Conservation (phyloP, 1,140 invertebrate genomes). For the Lordiphosa collinella region DNA sequence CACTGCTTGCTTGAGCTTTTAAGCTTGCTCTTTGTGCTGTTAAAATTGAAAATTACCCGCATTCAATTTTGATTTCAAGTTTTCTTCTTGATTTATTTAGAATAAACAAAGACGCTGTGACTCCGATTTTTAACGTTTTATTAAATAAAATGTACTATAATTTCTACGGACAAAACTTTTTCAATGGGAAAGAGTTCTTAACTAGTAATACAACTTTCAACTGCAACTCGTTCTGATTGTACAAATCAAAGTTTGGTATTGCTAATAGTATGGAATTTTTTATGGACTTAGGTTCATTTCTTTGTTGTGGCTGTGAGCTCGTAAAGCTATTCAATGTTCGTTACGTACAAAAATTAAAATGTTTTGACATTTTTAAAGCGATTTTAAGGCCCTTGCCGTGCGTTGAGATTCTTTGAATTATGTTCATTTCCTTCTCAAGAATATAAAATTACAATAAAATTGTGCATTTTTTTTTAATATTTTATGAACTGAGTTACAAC, state of each 20-base stretch:
- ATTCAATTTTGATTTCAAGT: neutral
- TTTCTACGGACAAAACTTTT: constrained; percentile 52
- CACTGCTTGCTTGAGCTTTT: neutral
- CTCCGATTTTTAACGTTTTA: constrained; percentile 42
- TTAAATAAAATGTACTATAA: constrained; percentile 56
- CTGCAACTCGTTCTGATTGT: constrained; percentile 13
- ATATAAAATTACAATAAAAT: constrained; percentile 58
- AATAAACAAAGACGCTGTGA: neutral
- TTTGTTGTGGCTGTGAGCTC: constrained; percentile 41
- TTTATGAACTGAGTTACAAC: constrained; percentile 7
- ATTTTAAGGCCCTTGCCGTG: constrained; percentile 21
- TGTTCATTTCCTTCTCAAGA: constrained; percentile 19
- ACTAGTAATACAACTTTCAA: constrained; percentile 26
- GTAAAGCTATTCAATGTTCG: constrained; percentile 38
- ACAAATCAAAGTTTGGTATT: constrained; percentile 14
- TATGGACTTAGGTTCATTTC: constrained; percentile 1
- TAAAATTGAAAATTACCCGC: neutral
- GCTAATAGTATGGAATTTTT: constrained; percentile 8
- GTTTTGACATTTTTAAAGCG: constrained; percentile 42
- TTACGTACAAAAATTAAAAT: constrained; percentile 56
- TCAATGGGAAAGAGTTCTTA: constrained; percentile 49
- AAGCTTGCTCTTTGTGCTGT: no score
- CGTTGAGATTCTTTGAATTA: constrained; percentile 22
- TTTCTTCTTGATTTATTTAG: neutral
- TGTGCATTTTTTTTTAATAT: constrained; percentile 27